These are phyloP conservation scores for Plectrocnemia conspersa DNA, from an alignment of 1,140 invertebrate genomes.

Conservation along the genomic window DNA sequence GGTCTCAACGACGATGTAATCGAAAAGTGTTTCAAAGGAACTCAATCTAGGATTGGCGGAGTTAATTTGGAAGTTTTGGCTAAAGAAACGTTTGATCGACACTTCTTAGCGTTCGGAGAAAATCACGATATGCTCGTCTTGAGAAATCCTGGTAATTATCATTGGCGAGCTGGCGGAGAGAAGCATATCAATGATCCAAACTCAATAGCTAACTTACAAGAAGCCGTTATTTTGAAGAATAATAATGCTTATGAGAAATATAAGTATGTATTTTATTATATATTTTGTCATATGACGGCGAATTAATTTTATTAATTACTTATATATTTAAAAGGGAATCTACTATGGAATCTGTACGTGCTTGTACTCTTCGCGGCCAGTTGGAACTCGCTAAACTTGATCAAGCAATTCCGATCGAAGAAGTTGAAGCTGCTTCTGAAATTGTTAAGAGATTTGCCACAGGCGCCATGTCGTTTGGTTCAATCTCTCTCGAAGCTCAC, in stretches of 20 bases:
- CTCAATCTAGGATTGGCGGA: slow-evolving; percentile 89
- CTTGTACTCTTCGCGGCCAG: slow-evolving; percentile 90
- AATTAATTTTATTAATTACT: slow-evolving; percentile 6
- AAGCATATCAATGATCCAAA: slow-evolving; percentile 96
- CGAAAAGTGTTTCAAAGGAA: slow-evolving; percentile 92
- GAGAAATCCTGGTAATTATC: slow-evolving; percentile 90
- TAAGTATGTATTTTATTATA: slow-evolving; percentile 36
- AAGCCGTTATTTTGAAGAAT: slow-evolving; percentile 81
- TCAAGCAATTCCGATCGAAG: slow-evolving; percentile 71
- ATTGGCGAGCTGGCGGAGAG: slow-evolving; percentile 96
- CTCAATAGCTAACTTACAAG: slow-evolving; percentile 88
- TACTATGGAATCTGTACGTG: slow-evolving; percentile 78
- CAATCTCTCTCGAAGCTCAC: slow-evolving; percentile 82
- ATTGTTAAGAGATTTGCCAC: slow-evolving; percentile 87
- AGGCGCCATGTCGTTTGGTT: slow-evolving; percentile 59
- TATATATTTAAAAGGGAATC: slow-evolving; percentile 78
- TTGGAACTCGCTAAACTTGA: slow-evolving; percentile 76
- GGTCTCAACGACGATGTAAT: slow-evolving; percentile 89
- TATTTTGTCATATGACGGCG: background rate
- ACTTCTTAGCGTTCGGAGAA: slow-evolving; percentile 71
- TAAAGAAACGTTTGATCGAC: slow-evolving; percentile 80
- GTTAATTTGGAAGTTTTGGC: slow-evolving; percentile 86
- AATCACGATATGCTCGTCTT: slow-evolving; percentile 74
- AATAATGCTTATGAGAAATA: slow-evolving; percentile 79
- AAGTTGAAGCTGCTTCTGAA: slow-evolving; percentile 88